Percentiles rank a stretch among this genome's conserved stretches.
Conservation (phyloP, 2,113 vertebrate genomes). For the Nettapus auritus region DNA sequence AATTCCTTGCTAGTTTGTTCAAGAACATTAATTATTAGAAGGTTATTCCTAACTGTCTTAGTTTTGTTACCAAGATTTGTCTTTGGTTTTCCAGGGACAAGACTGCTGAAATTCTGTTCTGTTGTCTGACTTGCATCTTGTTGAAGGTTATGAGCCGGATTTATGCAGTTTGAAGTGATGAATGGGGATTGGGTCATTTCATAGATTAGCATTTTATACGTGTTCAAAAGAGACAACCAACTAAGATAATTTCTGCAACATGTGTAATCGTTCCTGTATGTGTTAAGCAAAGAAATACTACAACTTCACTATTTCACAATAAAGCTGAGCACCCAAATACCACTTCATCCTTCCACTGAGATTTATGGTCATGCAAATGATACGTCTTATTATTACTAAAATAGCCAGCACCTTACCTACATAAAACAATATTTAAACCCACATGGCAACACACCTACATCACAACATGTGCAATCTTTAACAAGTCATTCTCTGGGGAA, state of each 20-base stretch:
- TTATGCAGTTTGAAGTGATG: neutral
- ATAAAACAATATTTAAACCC: neutral
- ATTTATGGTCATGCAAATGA: neutral
- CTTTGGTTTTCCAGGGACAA: neutral
- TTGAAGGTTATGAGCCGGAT: neutral
- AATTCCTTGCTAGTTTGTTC: neutral
- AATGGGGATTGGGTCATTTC: neutral
- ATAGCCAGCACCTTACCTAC: neutral
- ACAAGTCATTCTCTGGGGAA: neutral
- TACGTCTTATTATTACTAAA: neutral
- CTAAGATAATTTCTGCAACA: neutral
- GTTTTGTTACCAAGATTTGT: neutral
- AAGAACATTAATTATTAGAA: slow-evolving; percentile 24
- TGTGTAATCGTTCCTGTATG: neutral
- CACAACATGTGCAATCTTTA: accelerated
- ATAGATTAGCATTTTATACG: neutral
- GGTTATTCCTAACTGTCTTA: neutral
- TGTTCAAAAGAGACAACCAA: neutral
- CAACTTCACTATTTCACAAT: neutral
- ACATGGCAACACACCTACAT: neutral
- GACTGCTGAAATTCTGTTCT: neutral
- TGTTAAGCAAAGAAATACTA: neutral
- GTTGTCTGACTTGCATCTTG: neutral
- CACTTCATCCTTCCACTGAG: neutral
- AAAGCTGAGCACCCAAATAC: neutral